phyloP scores from a whole-genome alignment of 1,140 invertebrate genomes.

The Chironomus striatipennis region DNA sequence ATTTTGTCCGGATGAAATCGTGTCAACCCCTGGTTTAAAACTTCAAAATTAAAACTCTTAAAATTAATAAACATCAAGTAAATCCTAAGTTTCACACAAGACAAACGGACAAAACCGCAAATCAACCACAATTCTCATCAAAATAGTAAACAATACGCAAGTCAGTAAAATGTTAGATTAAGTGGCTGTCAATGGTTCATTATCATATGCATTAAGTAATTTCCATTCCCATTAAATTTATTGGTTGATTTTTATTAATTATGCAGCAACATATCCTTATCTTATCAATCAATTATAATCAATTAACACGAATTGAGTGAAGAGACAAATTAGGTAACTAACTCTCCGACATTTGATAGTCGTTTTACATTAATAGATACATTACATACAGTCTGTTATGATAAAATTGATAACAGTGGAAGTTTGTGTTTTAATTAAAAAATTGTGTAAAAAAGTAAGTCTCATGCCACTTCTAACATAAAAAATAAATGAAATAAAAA shows the following conservation, averaged over 20 bases:
- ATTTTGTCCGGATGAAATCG: no score
- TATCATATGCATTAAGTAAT: not conserved
- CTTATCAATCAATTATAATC: slow-evolving; percentile 3
- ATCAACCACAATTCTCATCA: no score
- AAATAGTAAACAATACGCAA: no score
- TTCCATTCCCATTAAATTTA: not conserved
- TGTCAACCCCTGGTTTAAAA: no score
- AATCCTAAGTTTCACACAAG: no score
- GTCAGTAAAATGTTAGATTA: not conserved
- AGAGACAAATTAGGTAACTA: not conserved
- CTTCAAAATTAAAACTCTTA: no score
- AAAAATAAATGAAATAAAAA: not conserved
- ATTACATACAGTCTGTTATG: not conserved
- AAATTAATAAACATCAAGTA: no score
- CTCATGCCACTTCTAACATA: not conserved
- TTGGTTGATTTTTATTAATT: not conserved
- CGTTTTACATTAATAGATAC: not conserved
- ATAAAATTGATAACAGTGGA: no score
- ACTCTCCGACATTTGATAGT: not conserved
- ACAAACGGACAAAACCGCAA: no score
- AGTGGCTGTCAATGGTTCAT: not conserved
- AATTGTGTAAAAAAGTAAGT: not conserved
- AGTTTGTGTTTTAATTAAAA: not conserved
- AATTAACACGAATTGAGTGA: not conserved
- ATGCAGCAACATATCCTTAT: not conserved